These are phyloP conservation scores for Yponomeuta evonymella DNA, from an alignment of 2,888 invertebrate genomes.

Conservation along the genomic window DNA sequence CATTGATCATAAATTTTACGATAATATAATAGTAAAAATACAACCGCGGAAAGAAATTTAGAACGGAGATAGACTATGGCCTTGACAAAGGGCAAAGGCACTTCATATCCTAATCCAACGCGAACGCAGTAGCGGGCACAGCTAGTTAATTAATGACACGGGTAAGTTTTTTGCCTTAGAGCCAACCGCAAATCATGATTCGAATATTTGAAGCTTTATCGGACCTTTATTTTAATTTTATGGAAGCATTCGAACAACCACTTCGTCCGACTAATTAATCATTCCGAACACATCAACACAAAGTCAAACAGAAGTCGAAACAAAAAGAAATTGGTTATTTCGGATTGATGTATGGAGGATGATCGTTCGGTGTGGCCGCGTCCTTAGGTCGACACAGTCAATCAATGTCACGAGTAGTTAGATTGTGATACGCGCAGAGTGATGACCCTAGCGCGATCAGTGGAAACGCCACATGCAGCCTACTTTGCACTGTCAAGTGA, in stretches of 20 bases:
- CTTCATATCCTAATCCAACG: too few relatives aligned
- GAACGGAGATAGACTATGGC: too few relatives aligned
- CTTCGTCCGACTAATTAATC: neutral
- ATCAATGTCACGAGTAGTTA: slow-evolving; percentile 13
- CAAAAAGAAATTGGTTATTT: neutral
- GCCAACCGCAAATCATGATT: neutral
- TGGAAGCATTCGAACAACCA: neutral
- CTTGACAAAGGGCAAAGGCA: too few relatives aligned
- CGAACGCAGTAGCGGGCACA: too few relatives aligned
- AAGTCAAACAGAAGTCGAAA: slow-evolving; percentile 3
- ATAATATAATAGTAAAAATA: too few relatives aligned
- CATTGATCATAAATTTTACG: too few relatives aligned
- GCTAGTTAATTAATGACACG: neutral
- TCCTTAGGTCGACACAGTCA: slow-evolving; percentile 10
- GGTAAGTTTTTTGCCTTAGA: neutral
- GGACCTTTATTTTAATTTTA: neutral
- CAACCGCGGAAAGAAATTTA: too few relatives aligned
- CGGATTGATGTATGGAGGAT: neutral
- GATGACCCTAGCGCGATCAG: slow-evolving; percentile 2
- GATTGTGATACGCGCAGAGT: slow-evolving; percentile 5
- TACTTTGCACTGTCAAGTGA: neutral
- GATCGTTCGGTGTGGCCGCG: neutral
- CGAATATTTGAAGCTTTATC: neutral
- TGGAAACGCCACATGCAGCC: neutral
- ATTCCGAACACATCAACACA: slow-evolving; percentile 1